A percentile compares a stretch with the other conserved stretches of the same genome.
These are phyloP conservation scores for Psilopogon haemacephalus DNA, from an alignment of 2,113 vertebrate species.

Conservation along the genomic window DNA sequence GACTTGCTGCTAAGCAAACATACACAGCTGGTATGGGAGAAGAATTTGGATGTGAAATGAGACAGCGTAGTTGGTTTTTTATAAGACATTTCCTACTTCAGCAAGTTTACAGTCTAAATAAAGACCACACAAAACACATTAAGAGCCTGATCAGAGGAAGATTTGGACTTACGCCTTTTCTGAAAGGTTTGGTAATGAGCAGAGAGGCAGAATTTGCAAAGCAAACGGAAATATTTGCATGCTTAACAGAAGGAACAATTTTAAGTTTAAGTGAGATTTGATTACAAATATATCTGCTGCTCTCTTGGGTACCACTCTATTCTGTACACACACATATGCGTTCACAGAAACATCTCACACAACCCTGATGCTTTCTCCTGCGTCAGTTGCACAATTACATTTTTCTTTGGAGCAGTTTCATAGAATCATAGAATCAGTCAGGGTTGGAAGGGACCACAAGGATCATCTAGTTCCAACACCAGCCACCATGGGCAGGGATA, in stretches of 20 bases:
- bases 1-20: slow-evolving; percentile 65
- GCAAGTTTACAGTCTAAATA: slow-evolving; percentile 56
- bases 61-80: slow-evolving; percentile 21
- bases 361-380: background rate
- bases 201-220: slow-evolving; percentile 15
- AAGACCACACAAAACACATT: slow-evolving; percentile 41
- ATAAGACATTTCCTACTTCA: slow-evolving; percentile 53
- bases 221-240: slow-evolving; percentile 11
- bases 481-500: too few relatives aligned
- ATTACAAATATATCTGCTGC: background rate
- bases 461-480: too few relatives aligned
- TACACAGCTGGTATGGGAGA: slow-evolving; percentile 53
- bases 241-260: slow-evolving; percentile 41
- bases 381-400: background rate
- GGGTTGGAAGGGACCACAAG: too few relatives aligned
- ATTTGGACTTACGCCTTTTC: slow-evolving; percentile 7
- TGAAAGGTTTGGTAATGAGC: slow-evolving; percentile 38
- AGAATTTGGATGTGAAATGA: slow-evolving; percentile 61
- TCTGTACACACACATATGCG: background rate
- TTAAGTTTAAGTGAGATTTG: slow-evolving; percentile 9
- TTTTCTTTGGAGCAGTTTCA: background rate
- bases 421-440: too few relatives aligned
- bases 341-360: background rate
- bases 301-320: background rate
- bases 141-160: slow-evolving; percentile 22